phyloP scores from a whole-genome alignment of 37 sponge, comb jelly and placozoan genomes.

The Tethya wilhelma region DNA sequence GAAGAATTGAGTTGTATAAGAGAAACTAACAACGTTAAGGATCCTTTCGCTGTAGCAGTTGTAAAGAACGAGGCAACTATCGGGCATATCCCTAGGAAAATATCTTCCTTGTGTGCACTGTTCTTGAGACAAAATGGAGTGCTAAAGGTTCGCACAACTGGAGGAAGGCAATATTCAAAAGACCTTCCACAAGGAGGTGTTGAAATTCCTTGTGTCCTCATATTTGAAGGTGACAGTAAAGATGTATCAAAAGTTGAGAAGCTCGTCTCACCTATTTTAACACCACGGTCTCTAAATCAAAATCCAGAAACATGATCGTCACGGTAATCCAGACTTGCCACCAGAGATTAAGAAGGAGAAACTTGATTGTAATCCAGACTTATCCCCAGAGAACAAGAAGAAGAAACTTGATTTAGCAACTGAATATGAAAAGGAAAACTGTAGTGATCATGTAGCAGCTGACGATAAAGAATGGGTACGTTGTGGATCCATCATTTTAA shows the following conservation, averaged over 20 bases:
- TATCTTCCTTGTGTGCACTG: conserved; percentile 7
- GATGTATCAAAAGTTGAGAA: conserved; percentile 3
- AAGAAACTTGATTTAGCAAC: too few relatives aligned
- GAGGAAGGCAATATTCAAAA: conserved; percentile 9
- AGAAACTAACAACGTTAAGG: conserved; percentile 1
- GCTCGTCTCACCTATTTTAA: background rate
- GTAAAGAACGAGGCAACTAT: background rate
- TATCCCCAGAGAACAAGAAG: too few relatives aligned
- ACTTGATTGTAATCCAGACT: too few relatives aligned
- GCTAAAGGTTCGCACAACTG: conserved; percentile 6
- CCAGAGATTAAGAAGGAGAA: too few relatives aligned
- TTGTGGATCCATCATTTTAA: too few relatives aligned
- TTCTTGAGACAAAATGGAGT: conserved; percentile 6
- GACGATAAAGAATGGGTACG: too few relatives aligned
- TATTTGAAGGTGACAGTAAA: conserved; percentile 5
- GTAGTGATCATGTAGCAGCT: too few relatives aligned
- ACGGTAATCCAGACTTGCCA: too few relatives aligned
- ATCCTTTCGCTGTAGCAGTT: conserved; percentile 25
- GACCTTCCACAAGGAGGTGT: conserved; percentile 17
- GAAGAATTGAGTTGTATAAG: background rate
- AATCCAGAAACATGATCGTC: too few relatives aligned
- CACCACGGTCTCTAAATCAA: too few relatives aligned
- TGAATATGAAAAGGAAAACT: too few relatives aligned
- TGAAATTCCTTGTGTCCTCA: conserved; percentile 8
- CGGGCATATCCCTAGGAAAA: conserved; percentile 25